phyloP scores from a whole-genome alignment of 1,140 invertebrate genomes.

The Papilio machaon region DNA sequence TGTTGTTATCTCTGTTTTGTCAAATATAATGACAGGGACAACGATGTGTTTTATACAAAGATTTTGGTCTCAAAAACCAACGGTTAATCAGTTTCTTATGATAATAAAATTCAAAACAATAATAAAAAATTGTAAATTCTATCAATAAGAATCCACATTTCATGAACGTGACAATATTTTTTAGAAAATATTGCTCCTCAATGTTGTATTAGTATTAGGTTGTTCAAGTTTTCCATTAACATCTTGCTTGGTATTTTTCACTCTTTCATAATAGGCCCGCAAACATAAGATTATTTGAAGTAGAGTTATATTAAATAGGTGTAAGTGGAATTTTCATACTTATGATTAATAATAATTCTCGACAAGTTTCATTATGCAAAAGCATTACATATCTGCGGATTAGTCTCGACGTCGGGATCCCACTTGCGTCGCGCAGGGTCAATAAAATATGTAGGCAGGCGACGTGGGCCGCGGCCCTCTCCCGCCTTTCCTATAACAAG shows the following conservation, averaged over 20 bases:
- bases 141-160: not conserved
- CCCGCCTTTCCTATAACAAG: conserved; percentile 78
- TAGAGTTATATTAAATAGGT: no score
- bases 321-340: not conserved
- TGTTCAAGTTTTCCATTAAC: no score
- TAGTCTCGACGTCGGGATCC: conserved; percentile 41
- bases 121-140: not conserved
- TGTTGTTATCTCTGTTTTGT: no score
- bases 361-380: conserved; percentile 15
- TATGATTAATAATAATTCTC: not conserved
- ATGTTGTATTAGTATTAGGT: no score
- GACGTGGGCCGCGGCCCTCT: conserved; percentile 63
- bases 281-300: no score
- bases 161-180: not conserved
- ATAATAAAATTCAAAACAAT: not conserved
- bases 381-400: conserved; percentile 56
- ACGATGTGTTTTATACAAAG: no score
- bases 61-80: no score
- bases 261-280: no score
- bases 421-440: conserved; percentile 53
- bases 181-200: not conserved
- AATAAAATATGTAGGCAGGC: conserved; percentile 80
- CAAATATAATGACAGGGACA: no score
- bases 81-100: not conserved
- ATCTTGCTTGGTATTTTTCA: no score